Evolutionary conservation across 2,888 invertebrate species (phyloP), one percentile per base, ranked within the genome.

Genomic region (Panzeria rudis): DNA sequence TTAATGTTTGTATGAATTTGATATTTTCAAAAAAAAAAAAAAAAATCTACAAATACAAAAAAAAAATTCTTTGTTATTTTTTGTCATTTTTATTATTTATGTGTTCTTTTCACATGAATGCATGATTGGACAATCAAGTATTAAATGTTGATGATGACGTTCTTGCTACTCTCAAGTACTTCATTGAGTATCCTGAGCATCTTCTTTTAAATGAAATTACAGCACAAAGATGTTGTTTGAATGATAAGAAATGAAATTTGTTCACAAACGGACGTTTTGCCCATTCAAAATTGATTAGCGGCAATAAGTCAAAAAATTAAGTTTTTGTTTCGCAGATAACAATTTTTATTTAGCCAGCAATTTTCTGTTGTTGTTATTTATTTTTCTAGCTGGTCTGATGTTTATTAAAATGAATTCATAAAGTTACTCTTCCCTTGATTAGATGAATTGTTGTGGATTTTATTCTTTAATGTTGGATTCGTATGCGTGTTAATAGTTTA

Each of bases 61-160:
- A 52, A 64, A 75, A 81, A 35, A 41, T 62, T 54, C 7, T 71
- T 76, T 81, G 54, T 61, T 86, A 73, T 87, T 80, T 73, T 86
- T 81, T 72, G 75, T 81, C 68, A 77, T 89, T 90, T 88, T 90
- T 89, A 89, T 90, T 91, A 90, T 91, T 91, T 91, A 91, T 91
- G 90, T 38, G 89, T 89, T 91, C 90, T 90, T 91, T 89, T 91
- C 91, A 90, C 90, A 89, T 91, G 91, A 91, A 89, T 87, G 91
- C 90, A 90, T 90, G 91, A 91, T 91, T 91, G 91, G 91, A 91
- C 89, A 91, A 90, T 91, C 89, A 90, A 91, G 91, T 90, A 89
- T 78, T 83, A 73, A 78, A 73, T 73, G 73, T 32, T 77, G 52
- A 41, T 35, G 71, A 32, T 25, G 41, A 52, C 23, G 61, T 56